Base-by-base conservation (phyloP, 2,888 invertebrate genomes). In the Aporophyla nigra region DNA sequence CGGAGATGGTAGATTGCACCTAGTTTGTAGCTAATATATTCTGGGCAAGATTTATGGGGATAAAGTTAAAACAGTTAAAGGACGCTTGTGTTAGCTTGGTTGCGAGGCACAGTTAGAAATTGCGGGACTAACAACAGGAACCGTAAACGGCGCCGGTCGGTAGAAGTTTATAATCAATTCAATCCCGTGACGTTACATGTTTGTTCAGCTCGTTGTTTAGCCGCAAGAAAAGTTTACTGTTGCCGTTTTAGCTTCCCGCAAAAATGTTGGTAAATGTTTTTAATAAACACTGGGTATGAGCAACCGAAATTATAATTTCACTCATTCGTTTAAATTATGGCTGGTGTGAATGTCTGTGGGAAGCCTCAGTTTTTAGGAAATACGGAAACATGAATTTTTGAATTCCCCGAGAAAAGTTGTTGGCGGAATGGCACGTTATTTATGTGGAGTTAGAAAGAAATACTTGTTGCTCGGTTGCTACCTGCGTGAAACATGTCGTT, bases 121-220 rank as follows among this genome's bases (percentile, higher is more conserved):
- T 43, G 66, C 51, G 65, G 46, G 59, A 71, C 46, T 74, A 82
- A 87, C 80, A 77, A 58, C 67, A 82, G 83, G 68, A 83, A 72
- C 72, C 72, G 76, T 76, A 78, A 79, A 82, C 67, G 74, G 85
- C 83, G 83, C 83, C 83, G 75, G 76, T 70, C 78, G 77, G 88
- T 74, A 85, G 89, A 93, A 93, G 89, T 93, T 93, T 92, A 90
- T 94, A 93, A 94, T 93, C 92, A 93, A 93, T 93, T 93, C 91
- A 91, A 91, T 91, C 88, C 87, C 71, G 88, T 90, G 89, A 90
- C 90, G 90, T 90, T 86, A 89, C 88, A 86, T 89, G 90, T 91
- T 90, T 89, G 88, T 86, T 86, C 72, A 87, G 85, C 87, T 67
- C 71, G 90, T 92, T 93, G 91, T 93, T 93, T 89, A 87, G 78